phyloP scores from a whole-genome alignment of 2,113 vertebrate genomes.

The Notechis scutatus region DNA sequence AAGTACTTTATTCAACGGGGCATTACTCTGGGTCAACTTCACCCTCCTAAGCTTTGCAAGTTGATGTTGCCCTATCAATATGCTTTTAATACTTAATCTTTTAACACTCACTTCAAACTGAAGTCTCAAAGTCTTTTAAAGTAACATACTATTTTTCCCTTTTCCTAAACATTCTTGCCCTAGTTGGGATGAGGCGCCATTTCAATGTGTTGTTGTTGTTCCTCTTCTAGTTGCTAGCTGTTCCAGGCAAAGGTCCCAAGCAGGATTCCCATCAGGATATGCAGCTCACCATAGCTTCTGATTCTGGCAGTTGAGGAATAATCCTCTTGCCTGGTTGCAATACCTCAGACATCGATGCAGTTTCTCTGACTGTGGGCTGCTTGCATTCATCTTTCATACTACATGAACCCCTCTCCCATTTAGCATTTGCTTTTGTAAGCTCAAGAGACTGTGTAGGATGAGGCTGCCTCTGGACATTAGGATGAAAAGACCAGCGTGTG shows the following conservation, averaged over 20 bases:
- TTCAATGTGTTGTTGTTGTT: neutral
- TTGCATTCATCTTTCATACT: neutral
- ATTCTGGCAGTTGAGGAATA: neutral
- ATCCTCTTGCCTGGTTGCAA: neutral
- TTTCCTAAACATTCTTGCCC: neutral
- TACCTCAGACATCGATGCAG: neutral
- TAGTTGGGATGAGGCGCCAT: neutral
- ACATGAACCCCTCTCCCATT: neutral
- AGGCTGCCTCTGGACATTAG: neutral
- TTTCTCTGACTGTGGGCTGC: neutral
- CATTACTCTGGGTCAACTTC: neutral
- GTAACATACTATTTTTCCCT: neutral
- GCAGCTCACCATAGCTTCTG: neutral
- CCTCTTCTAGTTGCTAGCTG: neutral
- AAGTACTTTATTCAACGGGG: neutral
- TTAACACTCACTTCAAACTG: neutral
- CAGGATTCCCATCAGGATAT: neutral
- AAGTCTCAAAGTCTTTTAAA: neutral
- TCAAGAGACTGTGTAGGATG: neutral
- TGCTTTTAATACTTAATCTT: neutral
- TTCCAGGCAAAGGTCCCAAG: neutral
- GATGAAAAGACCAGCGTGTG: neutral
- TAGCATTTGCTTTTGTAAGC: neutral
- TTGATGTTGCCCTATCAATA: neutral
- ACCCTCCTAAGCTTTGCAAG: neutral